Evolutionary conservation across 2,888 invertebrate species (phyloP), one percentile per base, ranked within the genome.

Genomic region (Tiliacea aurago): DNA sequence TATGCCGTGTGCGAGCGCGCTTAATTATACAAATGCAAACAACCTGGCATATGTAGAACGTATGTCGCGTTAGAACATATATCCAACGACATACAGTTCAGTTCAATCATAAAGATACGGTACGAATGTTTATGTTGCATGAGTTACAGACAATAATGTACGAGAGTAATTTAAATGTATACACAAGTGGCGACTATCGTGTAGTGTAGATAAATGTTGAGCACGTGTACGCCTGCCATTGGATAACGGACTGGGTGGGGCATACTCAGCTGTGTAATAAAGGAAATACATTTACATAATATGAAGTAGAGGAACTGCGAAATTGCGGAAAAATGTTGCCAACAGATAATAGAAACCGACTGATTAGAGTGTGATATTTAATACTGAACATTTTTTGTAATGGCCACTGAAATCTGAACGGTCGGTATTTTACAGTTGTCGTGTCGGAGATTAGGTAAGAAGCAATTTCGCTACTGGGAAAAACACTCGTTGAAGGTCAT

Each of bases 201-300:
- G 28, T 47, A 58, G 20, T 61, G 28, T 47, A 58, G 51, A 37
- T 62, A 51, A 73, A 62, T 58, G 4, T 61, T 15, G 15, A 43
- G 51, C 65, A 81, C 84, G 78, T 68, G 62, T 72, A 53, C 37
- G 53, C 23, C 11, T 33, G 33, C 53, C n/a, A 84, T 83, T 84
- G 82, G 74, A 18, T 41, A 49, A 53, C 15, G 41, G 28, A 63
- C 41, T 78, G 63, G 81, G 76, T 61, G 58, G 62, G 66, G 43
- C 11, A 47, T 62, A 71, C 37, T 61, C 23, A 70, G 41, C 51
- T 62, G 67, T 62, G 23, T 61, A 47, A 37, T 62, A 56, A 51
- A 49, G n/a, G 45, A 69, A 49, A 78, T 37, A 37, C 28, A 59
- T n/a, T 41, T 47, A 41, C 5, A 3, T n/a, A 20, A 10, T 61